Evolutionary conservation across 2,113 vertebrate species (phyloP).

Genomic region (Gracilinanus agilis): DNA sequence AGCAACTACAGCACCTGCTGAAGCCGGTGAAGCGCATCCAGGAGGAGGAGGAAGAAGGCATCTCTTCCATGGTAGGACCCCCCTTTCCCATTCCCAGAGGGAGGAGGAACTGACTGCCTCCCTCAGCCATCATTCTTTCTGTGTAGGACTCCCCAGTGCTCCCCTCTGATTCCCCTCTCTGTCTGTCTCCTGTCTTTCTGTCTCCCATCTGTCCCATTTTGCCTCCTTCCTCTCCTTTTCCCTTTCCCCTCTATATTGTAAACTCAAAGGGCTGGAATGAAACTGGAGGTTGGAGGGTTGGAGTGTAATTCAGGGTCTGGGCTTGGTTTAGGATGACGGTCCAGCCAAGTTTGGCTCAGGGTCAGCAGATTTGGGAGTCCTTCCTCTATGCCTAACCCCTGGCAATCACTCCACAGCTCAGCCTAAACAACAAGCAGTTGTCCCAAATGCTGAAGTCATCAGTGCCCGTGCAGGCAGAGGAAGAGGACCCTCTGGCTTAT

Average conservation of each 20-base stretch:
- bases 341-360: background rate
- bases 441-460: constrained; percentile 95
- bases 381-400: background rate
- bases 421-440: constrained; percentile 95
- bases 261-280: background rate
- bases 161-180: background rate
- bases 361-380: background rate
- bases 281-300: too few species aligned
- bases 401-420: constrained; percentile 86
- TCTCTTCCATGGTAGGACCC: constrained; percentile 94
- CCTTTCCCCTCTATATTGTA: background rate
- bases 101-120: background rate
- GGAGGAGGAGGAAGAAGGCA: constrained; percentile 96
- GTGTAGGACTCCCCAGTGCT: background rate
- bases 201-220: background rate
- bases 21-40: constrained; percentile 91
- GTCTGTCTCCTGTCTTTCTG: background rate
- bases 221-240: background rate
- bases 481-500: constrained; percentile 94
- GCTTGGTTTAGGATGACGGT: background rate
- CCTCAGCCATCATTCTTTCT: background rate
- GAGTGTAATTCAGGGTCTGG: too few species aligned
- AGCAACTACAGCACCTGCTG: constrained; percentile 91
- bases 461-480: constrained; percentile 85
- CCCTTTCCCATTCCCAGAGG: background rate